These are phyloP conservation scores for Cololabis saira DNA, from an alignment of 2,113 vertebrate species.

Conservation along the genomic window DNA sequence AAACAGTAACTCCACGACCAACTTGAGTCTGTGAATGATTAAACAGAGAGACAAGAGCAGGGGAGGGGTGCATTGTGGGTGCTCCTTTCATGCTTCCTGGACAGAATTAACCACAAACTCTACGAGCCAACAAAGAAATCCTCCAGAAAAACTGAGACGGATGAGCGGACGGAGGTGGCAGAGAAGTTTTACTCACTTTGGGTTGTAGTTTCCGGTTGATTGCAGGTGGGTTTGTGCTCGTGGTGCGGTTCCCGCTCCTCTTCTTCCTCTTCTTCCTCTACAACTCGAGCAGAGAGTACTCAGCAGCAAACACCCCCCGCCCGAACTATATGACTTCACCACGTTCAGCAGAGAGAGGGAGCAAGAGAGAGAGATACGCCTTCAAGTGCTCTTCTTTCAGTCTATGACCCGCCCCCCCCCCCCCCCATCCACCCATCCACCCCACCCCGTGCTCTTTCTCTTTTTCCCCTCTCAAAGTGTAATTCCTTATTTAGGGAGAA, in stretches of 20 bases:
- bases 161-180: neutral
- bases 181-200: constrained; percentile 61
- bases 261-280: constrained; percentile 51
- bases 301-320: constrained; percentile 40
- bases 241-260: neutral
- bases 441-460: constrained; percentile 48
- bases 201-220: constrained; percentile 52
- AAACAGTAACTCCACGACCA: constrained; percentile 19
- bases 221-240: constrained; percentile 36
- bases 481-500: constrained; percentile 80
- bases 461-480: constrained; percentile 53
- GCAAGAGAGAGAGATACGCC: constrained; percentile 51
- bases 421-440: constrained; percentile 69
- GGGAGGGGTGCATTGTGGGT: constrained; percentile 14
- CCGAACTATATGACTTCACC: constrained; percentile 66
- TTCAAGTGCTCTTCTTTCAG: constrained; percentile 63
- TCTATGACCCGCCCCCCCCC: constrained; percentile 61
- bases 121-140: constrained; percentile 9
- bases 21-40: constrained; percentile 8
- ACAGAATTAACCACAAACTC: constrained; percentile 7
- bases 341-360: constrained; percentile 41
- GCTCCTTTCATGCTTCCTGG: constrained; percentile 21
- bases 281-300: constrained; percentile 39
- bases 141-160: constrained; percentile 18
- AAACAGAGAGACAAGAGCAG: neutral